A percentile compares a stretch with the other conserved stretches of the same genome.
These are phyloP conservation scores for Epistrophella euchroma DNA, from an alignment of 2,888 invertebrate genomes.

Conservation along the genomic window DNA sequence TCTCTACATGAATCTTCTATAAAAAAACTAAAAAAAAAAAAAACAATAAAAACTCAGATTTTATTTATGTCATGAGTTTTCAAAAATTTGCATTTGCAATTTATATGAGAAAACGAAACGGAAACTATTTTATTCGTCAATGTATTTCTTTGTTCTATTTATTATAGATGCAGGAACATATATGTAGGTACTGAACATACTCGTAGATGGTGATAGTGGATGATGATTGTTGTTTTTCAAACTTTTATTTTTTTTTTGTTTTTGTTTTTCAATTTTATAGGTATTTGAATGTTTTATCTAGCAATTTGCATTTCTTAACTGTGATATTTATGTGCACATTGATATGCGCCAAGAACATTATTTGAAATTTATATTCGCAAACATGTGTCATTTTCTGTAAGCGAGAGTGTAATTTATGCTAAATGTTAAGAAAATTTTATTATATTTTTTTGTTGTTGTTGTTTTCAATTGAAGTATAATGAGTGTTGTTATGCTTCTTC, in stretches of 20 bases:
- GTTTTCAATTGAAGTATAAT: not conserved
- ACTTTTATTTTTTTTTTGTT: not conserved
- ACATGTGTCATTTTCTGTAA: conserved; percentile 16
- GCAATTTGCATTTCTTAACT: conserved; percentile 50
- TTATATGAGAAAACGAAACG: conserved; percentile 68
- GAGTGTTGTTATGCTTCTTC: conserved; percentile 1
- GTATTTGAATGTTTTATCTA: conserved; percentile 17
- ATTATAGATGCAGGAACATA: not conserved
- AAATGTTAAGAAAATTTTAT: not conserved
- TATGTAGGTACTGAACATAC: no score
- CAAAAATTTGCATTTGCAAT: conserved; percentile 71
- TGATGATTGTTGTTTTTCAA: not conserved
- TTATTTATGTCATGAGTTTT: conserved; percentile 73
- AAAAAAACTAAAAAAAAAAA: conserved; percentile 23
- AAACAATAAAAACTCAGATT: conserved; percentile 38
- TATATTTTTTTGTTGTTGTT: no score
- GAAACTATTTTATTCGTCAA: conserved; percentile 62
- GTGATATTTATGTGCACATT: conserved; percentile 13
- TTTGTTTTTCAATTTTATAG: conserved; percentile 25
- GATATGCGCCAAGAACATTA: conserved; percentile 15
- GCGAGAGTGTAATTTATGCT: conserved; percentile 9
- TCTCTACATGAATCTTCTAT: conserved; percentile 25
- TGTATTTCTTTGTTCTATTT: conserved; percentile 40
- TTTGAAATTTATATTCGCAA: conserved; percentile 29
- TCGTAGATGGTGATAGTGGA: no score